Percentiles rank a stretch among this genome's conserved stretches.
phyloP scores from a whole-genome alignment of 64 coral and sea anemone genomes.

The Dendronephthya gigantea region DNA sequence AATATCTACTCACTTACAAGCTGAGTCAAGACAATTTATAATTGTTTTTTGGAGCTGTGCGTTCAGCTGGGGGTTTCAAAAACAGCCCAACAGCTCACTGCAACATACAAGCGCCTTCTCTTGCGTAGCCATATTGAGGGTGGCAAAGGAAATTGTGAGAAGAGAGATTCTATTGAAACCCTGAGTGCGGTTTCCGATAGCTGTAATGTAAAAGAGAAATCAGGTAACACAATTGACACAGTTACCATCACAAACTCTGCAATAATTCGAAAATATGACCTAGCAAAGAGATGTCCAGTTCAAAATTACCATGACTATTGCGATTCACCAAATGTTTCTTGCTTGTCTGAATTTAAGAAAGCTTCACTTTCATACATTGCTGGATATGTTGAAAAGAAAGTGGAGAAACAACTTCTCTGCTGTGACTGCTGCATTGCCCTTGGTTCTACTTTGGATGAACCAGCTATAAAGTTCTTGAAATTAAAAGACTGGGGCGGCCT shows the following conservation, averaged over 20 bases:
- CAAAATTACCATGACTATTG: background rate
- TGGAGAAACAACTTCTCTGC: background rate
- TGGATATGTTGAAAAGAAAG: background rate
- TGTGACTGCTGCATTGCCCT: background rate
- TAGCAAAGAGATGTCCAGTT: background rate
- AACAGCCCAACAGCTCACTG: conserved; percentile 2
- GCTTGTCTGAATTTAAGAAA: background rate
- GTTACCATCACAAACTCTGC: background rate
- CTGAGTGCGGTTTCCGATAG: background rate
- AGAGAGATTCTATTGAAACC: background rate
- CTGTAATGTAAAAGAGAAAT: background rate
- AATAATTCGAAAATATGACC: background rate
- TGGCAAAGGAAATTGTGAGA: background rate
- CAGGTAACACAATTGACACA: background rate
- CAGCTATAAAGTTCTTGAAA: background rate
- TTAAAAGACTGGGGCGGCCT: background rate
- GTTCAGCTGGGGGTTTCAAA: background rate
- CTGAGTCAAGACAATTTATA: background rate
- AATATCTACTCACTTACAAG: background rate
- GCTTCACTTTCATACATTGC: background rate
- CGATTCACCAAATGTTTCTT: background rate
- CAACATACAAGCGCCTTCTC: background rate
- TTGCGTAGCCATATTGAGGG: background rate
- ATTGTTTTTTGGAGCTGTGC: background rate
- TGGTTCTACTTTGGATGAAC: background rate